Evolutionary conservation across 2,888 invertebrate species (phyloP).

Genomic region (Leucophenga maculata): DNA sequence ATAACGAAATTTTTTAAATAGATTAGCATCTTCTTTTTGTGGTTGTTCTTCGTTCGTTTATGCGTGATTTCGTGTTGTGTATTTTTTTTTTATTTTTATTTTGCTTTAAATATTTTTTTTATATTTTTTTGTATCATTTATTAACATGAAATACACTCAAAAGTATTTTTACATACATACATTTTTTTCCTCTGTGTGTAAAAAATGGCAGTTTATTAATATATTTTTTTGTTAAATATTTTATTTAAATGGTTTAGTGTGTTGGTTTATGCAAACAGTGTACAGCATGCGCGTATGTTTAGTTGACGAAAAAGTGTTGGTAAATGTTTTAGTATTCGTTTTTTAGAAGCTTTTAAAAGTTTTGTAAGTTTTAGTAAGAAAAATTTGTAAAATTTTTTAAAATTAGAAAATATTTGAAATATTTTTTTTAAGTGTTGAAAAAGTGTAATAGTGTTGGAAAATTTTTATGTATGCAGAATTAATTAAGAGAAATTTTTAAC

Average conservation of each 20-base stretch:
- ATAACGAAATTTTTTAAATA: conserved; percentile 16
- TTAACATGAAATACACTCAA: conserved; percentile 49
- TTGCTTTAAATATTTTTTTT: conserved; percentile 28
- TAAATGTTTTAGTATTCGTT: neutral
- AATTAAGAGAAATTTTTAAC: too few relatives aligned
- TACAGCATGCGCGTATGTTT: neutral
- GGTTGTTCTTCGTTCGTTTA: conserved; percentile 3
- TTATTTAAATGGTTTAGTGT: conserved; percentile 1
- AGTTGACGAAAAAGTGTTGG: neutral
- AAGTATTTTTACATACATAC: conserved; percentile 59
- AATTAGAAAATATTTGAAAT: too few relatives aligned
- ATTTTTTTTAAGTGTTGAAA: too few relatives aligned
- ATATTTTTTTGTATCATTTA: conserved; percentile 19
- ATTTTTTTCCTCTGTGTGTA: conserved; percentile 56
- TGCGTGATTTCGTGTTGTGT: conserved; percentile 44
- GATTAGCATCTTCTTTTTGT: conserved; percentile 32
- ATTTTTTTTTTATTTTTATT: conserved; percentile 35
- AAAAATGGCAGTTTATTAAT: conserved; percentile 68
- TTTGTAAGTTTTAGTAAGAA: too few relatives aligned
- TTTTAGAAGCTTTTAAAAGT: too few relatives aligned
- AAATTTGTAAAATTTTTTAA: too few relatives aligned
- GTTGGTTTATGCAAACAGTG: neutral
- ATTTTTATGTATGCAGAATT: too few relatives aligned
- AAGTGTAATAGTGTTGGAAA: too few relatives aligned
- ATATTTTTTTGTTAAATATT: conserved; percentile 47